These are phyloP conservation scores for Cyaniris semiargus DNA, from an alignment of 2,888 invertebrate species.

Conservation along the genomic window DNA sequence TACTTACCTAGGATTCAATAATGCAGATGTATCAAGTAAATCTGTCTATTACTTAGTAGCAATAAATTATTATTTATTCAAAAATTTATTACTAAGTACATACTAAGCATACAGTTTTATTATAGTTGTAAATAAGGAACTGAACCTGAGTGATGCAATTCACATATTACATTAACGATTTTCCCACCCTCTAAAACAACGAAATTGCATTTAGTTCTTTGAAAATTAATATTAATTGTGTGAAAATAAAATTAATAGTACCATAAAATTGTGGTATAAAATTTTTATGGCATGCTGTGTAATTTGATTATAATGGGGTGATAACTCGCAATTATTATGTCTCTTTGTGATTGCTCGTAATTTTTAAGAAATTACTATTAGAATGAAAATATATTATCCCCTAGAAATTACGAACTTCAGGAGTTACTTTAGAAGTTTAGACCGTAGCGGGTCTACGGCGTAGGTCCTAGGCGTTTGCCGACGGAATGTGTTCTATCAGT, in stretches of 20 bases:
- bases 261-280: slow-evolving; percentile 9
- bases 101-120: slow-evolving; percentile 8
- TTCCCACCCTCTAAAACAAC: slow-evolving; percentile 3
- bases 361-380: background rate
- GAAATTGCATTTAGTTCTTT: slow-evolving; percentile 18
- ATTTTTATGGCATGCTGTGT: background rate
- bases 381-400: background rate
- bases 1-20: too few species aligned
- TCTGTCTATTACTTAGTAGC: background rate
- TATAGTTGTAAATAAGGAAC: slow-evolving; percentile 1
- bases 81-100: background rate
- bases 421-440: background rate
- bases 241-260: slow-evolving; percentile 26
- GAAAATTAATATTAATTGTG: background rate
- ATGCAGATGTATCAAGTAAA: background rate
- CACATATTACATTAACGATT: slow-evolving; percentile 4
- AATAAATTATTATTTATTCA: background rate
- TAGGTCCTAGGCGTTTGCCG: too few species aligned
- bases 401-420: background rate
- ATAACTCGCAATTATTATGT: slow-evolving; percentile 16
- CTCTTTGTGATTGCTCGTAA: background rate
- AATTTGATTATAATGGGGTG: background rate
- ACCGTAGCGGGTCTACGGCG: too few species aligned
- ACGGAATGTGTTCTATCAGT: too few species aligned
- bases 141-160: slow-evolving; percentile 10